Evolutionary conservation across 2,113 vertebrate species (phyloP).

Genomic region (Barbus barbus): DNA sequence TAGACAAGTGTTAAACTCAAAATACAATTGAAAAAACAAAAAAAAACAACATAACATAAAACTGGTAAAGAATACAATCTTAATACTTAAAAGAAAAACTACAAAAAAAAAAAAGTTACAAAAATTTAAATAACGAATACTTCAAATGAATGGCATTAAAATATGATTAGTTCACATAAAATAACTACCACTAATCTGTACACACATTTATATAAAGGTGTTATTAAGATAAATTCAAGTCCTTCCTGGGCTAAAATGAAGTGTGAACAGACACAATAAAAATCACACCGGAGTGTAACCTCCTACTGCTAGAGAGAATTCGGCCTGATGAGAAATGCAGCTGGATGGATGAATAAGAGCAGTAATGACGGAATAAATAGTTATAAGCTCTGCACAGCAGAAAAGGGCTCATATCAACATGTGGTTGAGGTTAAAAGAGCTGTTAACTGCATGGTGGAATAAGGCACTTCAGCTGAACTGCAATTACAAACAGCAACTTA

Average conservation of each 20-base stretch:
- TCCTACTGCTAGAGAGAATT: neutral
- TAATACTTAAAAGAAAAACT: neutral
- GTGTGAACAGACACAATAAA: neutral
- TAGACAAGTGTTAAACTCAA: slow-evolving; percentile 2
- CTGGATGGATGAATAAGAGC: neutral
- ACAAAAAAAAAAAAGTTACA: neutral
- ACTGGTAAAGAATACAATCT: neutral
- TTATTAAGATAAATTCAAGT: slow-evolving; percentile 13
- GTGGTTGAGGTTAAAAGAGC: slow-evolving; percentile 29
- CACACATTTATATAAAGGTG: neutral
- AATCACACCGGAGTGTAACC: slow-evolving; percentile 6
- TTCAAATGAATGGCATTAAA: neutral
- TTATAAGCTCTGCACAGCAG: slow-evolving; percentile 37
- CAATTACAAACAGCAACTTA: slow-evolving; percentile 29
- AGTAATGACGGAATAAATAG: slow-evolving; percentile 18
- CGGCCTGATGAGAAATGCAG: neutral
- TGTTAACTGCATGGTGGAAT: slow-evolving; percentile 26
- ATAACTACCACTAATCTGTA: neutral
- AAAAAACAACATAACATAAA: too few species aligned
- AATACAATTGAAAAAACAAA: too few species aligned
- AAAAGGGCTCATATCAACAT: slow-evolving; percentile 21
- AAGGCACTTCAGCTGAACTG: slow-evolving; percentile 20
- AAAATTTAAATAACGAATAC: neutral
- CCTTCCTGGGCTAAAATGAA: neutral
- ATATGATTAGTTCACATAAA: neutral